Base-by-base conservation (phyloP, 2,113 vertebrate species). In the Numenius arquata region DNA sequence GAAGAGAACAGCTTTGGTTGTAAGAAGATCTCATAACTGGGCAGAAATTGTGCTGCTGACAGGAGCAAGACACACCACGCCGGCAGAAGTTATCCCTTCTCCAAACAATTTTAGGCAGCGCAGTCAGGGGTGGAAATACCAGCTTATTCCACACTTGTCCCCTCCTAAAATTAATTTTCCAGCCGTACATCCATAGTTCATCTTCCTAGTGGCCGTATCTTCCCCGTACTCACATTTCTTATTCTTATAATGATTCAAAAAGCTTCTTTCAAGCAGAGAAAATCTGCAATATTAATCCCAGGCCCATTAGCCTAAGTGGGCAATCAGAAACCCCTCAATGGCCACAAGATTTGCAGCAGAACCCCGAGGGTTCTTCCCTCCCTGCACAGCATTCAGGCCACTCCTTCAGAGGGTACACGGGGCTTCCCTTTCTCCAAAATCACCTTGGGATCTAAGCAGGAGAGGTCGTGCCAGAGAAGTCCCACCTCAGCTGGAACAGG, bases 401-500 rank as follows among this genome's bases (percentile, higher is more conserved):
- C 41, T 34, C 27, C 11, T 16, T 41, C 5, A 2, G 3, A 26
- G 19, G 4, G 16, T 23, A 77, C 55, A 5, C 1, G 1, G 8
- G 17, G 13, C 53, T 50, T 66, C 32, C 47, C n/a, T 4, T 47
- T 29, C 89, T 52, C 21, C 55, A 55, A 32, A 67, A 58, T 8
- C 47, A n/a, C 27, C 43, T 14, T 25, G 53, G 66, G 36, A 48
- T 62, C 32, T 40, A 21, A 61, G 29, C 30, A 17, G 18, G 13
- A 86, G 53, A 26, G 36, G 20, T 29, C 25, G 36, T 48, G 52
- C 25, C 5, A 13, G 34, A 58, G 20, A 88, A 48, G 29, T 8
- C 18, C 12, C 59, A 40, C 45, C 38, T 36, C 50, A 22, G 27
- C 1, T 0, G 0, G 63, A 77, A 45, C 59, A 90, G 45, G 23